phyloP scores from a whole-genome alignment of 2,113 vertebrate genomes.

The Microtus pennsylvanicus region DNA sequence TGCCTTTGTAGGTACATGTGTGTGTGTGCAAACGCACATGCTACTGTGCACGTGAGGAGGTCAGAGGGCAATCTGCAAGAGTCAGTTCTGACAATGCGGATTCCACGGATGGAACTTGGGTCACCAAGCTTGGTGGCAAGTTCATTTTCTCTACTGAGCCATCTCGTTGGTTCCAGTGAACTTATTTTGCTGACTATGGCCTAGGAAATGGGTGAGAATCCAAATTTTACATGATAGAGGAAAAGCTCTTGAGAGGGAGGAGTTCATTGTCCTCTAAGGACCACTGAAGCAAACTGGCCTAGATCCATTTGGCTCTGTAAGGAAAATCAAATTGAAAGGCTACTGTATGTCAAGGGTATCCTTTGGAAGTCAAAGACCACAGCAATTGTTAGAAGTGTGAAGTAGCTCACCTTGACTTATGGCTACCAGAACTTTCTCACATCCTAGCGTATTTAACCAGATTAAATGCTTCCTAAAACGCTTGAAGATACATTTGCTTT shows the following conservation, averaged over 20 bases:
- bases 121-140: not conserved
- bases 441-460: not conserved
- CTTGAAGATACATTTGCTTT: slow-evolving; percentile 10
- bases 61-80: not conserved
- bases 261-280: fast-evolving
- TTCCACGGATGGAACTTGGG: not conserved
- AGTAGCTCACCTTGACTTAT: not conserved
- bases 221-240: not conserved
- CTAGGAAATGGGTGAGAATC: not conserved
- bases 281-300: not conserved
- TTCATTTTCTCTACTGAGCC: not conserved
- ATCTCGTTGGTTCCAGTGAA: not conserved
- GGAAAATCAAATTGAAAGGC: not conserved
- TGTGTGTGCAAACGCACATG: not conserved
- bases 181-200: not conserved
- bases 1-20: not conserved
- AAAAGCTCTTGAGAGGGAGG: not conserved
- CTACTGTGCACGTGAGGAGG: too few relatives aligned
- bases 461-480: not conserved
- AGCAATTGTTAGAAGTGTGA: not conserved
- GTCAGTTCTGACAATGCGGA: too few relatives aligned
- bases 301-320: not conserved
- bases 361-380: not conserved
- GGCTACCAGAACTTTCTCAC: not conserved
- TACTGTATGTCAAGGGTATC: not conserved